Conservation (phyloP, 1,140 invertebrate genomes). For the Heliconius eleuchia region DNA sequence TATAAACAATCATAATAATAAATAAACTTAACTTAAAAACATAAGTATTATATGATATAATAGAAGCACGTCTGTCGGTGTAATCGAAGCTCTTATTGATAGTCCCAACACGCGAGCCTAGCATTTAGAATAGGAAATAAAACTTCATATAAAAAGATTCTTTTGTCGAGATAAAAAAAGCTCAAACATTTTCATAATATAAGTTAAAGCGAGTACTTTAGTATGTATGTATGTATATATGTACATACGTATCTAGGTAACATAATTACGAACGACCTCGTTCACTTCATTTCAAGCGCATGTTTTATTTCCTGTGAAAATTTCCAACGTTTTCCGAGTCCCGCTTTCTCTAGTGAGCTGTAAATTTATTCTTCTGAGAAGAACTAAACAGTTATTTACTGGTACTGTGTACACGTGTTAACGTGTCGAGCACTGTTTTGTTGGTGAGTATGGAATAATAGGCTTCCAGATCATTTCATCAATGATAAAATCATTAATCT, state of each 20-base stretch:
- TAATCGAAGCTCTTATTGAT: neutral
- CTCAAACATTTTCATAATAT: neutral
- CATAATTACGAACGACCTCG: conserved; percentile 10
- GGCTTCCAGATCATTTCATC: neutral
- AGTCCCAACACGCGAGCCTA: neutral
- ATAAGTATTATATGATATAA: neutral
- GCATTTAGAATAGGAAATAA: conserved; percentile 2
- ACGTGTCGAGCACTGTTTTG: neutral
- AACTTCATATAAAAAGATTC: neutral
- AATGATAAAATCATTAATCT: no score
- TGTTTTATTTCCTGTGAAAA: conserved; percentile 10
- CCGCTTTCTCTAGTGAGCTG: conserved; percentile 9
- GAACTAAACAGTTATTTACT: conserved; percentile 6
- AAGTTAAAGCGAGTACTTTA: neutral
- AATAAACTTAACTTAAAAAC: no score
- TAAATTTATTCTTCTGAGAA: neutral
- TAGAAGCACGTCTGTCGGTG: neutral
- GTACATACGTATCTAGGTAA: neutral
- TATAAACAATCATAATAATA: no score
- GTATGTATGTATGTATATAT: neutral
- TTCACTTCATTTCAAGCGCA: conserved; percentile 6
- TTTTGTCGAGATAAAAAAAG: neutral
- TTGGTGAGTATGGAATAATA: neutral
- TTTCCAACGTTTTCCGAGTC: conserved; percentile 5
- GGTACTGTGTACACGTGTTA: neutral